Base-by-base conservation (phyloP, 2,797 vertebrate genomes). In the Alfaro cultratus region DNA sequence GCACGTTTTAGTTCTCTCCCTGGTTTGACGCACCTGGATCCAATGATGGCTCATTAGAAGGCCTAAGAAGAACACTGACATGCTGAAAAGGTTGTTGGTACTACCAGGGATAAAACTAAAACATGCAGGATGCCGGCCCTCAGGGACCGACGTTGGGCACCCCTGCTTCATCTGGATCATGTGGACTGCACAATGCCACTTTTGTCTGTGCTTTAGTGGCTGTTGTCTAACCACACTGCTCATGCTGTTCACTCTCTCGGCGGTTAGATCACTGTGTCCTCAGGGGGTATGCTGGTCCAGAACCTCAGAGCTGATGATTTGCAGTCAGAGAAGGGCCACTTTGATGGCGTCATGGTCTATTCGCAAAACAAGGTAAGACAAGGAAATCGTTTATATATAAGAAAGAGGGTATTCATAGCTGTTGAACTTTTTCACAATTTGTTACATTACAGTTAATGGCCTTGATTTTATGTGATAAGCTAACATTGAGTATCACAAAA, bases 211-310 rank as follows among this genome's bases (percentile, higher is more conserved):
- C 80, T 91, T 80, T 16, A 78, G 78, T 73, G 88, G 80, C 80
- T 84, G 86, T 89, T 87, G 83, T 91, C 78, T 91, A 9, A 89
- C 67, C 86, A 83, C 80, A 94, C 92, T 90, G 83, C 91, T 89
- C 80, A 16, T 76, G 53, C 77, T 89, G 78, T 89, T 79, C 79
- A 87, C 78, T 82, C 70, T 57, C 82, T 29, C 26, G 77, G 39
- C 67, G 77, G 73, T 91, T 92, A 96, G 95, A 95, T 96, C 88
- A 95, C 94, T 2, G 95, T 96, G 90, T 95, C 95, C 72, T 95
- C 95, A 1, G 95, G 95, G 43, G 95, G 95, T 74, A 96, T 96
- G 96, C 90, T 96, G 83, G 95, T 96, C 62, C 95, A 96, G 89
- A 95, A 94, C 74, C 95, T 96, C 67, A 57, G 79, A 80, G 73